phyloP scores from a whole-genome alignment of 2,888 invertebrate species.

The Limenitis camilla region DNA sequence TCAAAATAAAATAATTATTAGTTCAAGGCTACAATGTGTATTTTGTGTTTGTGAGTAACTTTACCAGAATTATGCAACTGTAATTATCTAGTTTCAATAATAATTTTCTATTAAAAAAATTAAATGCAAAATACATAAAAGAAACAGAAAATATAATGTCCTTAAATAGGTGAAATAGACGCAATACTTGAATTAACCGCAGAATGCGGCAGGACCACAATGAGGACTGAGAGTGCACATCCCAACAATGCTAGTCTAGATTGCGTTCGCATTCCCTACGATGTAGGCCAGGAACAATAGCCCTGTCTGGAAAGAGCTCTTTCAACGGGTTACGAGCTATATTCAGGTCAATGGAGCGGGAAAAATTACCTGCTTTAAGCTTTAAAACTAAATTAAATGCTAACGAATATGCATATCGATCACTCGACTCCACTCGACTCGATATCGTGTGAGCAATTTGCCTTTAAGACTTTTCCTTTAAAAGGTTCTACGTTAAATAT shows the following conservation, averaged over 20 bases:
- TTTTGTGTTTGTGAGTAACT: no score
- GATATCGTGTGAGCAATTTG: neutral
- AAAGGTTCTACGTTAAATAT: slow-evolving; percentile 7
- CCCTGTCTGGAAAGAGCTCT: slow-evolving; percentile 52
- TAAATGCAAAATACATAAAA: neutral
- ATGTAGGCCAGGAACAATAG: slow-evolving; percentile 67
- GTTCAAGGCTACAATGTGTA: no score
- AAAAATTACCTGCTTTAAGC: slow-evolving; percentile 48
- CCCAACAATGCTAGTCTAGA: slow-evolving; percentile 60
- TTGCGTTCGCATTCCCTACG: slow-evolving; percentile 64
- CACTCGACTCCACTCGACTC: slow-evolving; percentile 8
- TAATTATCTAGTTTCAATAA: no score
- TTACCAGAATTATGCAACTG: no score
- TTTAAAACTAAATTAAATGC: slow-evolving; percentile 30
- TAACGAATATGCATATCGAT: slow-evolving; percentile 22
- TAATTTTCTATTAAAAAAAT: no score
- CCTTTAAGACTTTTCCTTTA: slow-evolving; percentile 2
- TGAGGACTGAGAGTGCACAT: slow-evolving; percentile 40
- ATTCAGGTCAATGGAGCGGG: slow-evolving; percentile 61
- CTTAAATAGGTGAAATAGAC: slow-evolving; percentile 1
- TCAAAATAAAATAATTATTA: no score
- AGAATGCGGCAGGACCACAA: slow-evolving; percentile 24
- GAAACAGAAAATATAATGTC: neutral
- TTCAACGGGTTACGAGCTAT: slow-evolving; percentile 52
- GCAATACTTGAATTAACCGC: slow-evolving; percentile 26